A percentile compares a stretch with the other conserved stretches of the same genome.
These are phyloP conservation scores for Leptogaster cylindrica DNA, from an alignment of 2,888 invertebrate species.

Conservation along the genomic window DNA sequence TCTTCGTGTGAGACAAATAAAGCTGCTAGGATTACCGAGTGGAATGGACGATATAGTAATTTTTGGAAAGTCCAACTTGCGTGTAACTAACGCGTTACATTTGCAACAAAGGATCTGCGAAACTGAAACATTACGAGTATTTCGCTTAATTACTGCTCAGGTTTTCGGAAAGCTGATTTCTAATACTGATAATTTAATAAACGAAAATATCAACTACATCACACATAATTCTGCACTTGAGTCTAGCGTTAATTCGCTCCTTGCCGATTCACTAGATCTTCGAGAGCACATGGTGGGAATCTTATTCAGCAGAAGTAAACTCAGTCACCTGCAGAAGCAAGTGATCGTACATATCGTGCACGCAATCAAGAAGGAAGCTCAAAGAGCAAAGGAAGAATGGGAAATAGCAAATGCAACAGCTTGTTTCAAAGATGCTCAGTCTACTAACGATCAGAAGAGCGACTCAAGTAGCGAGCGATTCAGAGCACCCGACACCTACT, in stretches of 20 bases:
- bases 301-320: constrained; percentile 89
- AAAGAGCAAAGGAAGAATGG: constrained; percentile 89
- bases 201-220: constrained; percentile 46
- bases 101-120: constrained; percentile 89
- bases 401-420: constrained; percentile 67
- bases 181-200: constrained; percentile 58
- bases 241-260: constrained; percentile 55
- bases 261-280: constrained; percentile 71
- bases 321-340: constrained; percentile 92
- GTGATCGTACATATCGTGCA: constrained; percentile 89
- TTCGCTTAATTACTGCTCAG: constrained; percentile 88
- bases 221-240: constrained; percentile 55
- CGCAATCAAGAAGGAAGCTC: constrained; percentile 88
- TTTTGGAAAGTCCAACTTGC: constrained; percentile 53
- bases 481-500: constrained; percentile 80
- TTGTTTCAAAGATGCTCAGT: constrained; percentile 52
- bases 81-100: constrained; percentile 57
- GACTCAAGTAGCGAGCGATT: constrained; percentile 55
- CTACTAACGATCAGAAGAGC: constrained; percentile 55
- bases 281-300: constrained; percentile 97
- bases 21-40: constrained; percentile 68
- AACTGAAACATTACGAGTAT: constrained; percentile 89
- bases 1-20: constrained; percentile 84
- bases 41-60: constrained; percentile 49
- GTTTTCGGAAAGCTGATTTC: constrained; percentile 90